Conservation (phyloP, 2,888 invertebrate genomes). For the Zhuqinia jingwanae region DNA sequence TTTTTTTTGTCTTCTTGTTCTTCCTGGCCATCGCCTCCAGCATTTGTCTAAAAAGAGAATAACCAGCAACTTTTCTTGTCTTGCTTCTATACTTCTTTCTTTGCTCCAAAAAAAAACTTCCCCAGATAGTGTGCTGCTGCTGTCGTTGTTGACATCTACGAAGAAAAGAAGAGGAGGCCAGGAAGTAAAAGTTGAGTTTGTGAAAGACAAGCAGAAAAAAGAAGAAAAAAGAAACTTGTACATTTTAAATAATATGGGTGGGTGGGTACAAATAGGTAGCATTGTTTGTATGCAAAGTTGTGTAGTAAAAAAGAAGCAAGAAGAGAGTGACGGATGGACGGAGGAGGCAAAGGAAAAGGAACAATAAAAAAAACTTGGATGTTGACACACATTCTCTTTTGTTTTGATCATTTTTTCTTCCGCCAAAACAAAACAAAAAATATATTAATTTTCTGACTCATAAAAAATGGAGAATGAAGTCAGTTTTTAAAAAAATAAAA, state of each 20-base stretch:
- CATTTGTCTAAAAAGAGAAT: slow-evolving; percentile 21
- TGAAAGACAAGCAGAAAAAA: slow-evolving; percentile 25
- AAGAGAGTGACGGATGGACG: slow-evolving; percentile 26
- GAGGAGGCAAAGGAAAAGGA: slow-evolving; percentile 32
- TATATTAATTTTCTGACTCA: background rate
- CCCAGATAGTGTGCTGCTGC: too few species aligned
- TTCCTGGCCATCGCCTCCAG: slow-evolving; percentile 28
- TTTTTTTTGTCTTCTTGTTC: background rate
- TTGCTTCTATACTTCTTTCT: slow-evolving; percentile 36
- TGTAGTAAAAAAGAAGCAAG: background rate
- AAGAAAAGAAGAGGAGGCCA: background rate
- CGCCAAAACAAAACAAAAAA: slow-evolving; percentile 4
- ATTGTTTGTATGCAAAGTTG: slow-evolving; percentile 12
- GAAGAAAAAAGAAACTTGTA: background rate
- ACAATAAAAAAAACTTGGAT: background rate
- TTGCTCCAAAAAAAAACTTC: background rate
- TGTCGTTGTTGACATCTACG: slow-evolving; percentile 26
- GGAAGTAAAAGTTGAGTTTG: slow-evolving; percentile 35
- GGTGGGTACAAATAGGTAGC: background rate
- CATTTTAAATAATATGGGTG: too few species aligned
- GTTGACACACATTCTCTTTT: slow-evolving; percentile 39
- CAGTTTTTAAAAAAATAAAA: background rate
- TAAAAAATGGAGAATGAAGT: background rate
- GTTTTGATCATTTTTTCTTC: background rate
- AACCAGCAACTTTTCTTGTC: slow-evolving; percentile 17